These are phyloP conservation scores for Bombus impatiens DNA, from an alignment of 1,140 invertebrate species.

Conservation along the genomic window DNA sequence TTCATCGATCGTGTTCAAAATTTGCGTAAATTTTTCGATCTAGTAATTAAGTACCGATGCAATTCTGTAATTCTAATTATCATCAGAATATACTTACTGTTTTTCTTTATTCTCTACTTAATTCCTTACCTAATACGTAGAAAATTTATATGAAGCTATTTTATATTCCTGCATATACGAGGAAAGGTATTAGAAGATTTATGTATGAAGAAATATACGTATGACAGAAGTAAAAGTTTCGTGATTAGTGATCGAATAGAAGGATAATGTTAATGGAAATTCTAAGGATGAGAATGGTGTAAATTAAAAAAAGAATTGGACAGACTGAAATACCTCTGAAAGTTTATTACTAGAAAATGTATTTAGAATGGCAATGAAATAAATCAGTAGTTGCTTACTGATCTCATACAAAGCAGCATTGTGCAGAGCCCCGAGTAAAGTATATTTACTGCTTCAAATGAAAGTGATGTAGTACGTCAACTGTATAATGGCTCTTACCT, in stretches of 20 bases:
- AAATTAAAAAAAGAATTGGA: not conserved
- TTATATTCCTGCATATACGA: not conserved
- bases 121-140: not conserved
- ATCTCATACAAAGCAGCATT: constrained; percentile 23
- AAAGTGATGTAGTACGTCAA: constrained; percentile 32
- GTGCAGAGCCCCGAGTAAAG: not conserved
- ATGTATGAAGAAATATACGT: not conserved
- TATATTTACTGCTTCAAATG: constrained; percentile 11
- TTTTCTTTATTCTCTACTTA: not conserved
- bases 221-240: no score
- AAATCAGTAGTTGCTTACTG: constrained; percentile 14
- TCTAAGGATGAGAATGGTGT: not conserved
- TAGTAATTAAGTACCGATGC: not conserved
- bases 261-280: not conserved
- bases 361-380: constrained; percentile 18
- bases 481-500: constrained; percentile 18
- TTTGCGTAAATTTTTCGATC: not conserved
- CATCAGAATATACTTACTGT: not conserved
- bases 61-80: not conserved
- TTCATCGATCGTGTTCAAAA: no score
- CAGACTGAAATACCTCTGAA: not conserved
- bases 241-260: not conserved
- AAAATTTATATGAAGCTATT: no score
- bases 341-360: constrained; percentile 8
- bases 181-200: not conserved